Evolutionary conservation across 2,888 invertebrate species (phyloP), one percentile per base, ranked within the genome.

Genomic region (Dryococelus australis): DNA sequence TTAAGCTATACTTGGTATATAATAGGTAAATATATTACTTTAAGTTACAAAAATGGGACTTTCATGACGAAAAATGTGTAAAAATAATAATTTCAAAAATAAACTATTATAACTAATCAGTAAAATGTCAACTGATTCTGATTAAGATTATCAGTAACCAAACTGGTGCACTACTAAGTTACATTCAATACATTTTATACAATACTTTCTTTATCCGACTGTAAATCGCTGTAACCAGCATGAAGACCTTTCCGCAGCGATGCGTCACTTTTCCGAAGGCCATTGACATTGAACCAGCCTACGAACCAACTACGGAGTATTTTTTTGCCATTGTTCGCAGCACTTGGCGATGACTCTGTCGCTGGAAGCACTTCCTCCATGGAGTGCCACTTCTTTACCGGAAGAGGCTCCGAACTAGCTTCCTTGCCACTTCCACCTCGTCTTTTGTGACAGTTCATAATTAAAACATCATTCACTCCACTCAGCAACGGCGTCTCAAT

Each of bases 371-470:
- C 94, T 89, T 95, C 95, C 92, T 97, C 97, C 86, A 97, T 93
- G 85, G 97, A 97, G 90, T 95, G 95, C 96, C 97, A 97, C 91
- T 96, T 94, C 92, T 96, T 96, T 90, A 94, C 91, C 87, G 92
- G 94, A 90, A 93, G 93, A 91, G 94, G 92, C n/a, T 89, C 89
- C 8, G 87, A 87, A 51, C 86, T 84, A 4, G 86, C 53, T 51
- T 86, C 88, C 27, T 87, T 87, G n/a, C 87, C 86, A 51, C 88
- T 85, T 80, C 87, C 87, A 24, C 87, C 87, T 28, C 86, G 78
- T 26, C 85, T 87, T 43, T 78, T 84, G 51, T 87, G 88, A 86
- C 87, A 85, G 43, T 88, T 88, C 26, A 84, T 43, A 10, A 88
- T 85, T 9, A 88, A 78, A 24, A 83, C 86, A 80, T 88, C 86